Evolutionary conservation across 2,888 invertebrate genomes (phyloP), one percentile per base, ranked within the genome.

Genomic region (Drosophila antonietae): DNA sequence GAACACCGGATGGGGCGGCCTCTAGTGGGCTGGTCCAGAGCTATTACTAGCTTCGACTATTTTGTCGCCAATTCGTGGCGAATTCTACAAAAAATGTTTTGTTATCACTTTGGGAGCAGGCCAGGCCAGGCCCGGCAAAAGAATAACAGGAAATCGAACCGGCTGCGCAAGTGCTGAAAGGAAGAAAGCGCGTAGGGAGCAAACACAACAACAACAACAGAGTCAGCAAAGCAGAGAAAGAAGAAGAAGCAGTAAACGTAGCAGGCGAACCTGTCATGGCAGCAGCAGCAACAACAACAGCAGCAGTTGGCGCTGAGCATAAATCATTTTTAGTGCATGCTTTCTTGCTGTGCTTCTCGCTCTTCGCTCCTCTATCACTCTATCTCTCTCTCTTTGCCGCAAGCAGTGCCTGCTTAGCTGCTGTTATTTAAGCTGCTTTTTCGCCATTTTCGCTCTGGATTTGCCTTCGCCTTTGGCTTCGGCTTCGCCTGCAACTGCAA

Each of bases 91-190:
- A 49, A 67, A 46, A 66, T 76, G 77, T 72, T 80, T 83, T 80
- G 83, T 86, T 78, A 80, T 73, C 86, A 80, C 73, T 73, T 82
- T 71, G 81, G 64, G 56, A 63, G 66, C 77, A 65, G 69, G 69
- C 75, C 69, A 33, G 58, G 12, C 12, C 76, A 62, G 65, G 74
- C 74, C 69, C 31, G 55, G 44, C 33, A 1, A 44, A 72, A 64
- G 68, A 57, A 52, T 63, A 65, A 90, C 91, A 91, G 91, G 91
- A 91, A 91, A 89, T 87, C 89, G 79, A 92, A 91, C 92, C 91
- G 91, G 92, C 91, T 91, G 80, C 73, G 46, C 69, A 67, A 70
- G 56, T 60, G 78, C 53, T 12, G 18, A 46, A 75, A 74, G 67
- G 65, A 49, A 72, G 65, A 65, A 74, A 77, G 52, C 61, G 49